Conservation (phyloP, 2,797 vertebrate genomes). For the Hydrophis major region DNA sequence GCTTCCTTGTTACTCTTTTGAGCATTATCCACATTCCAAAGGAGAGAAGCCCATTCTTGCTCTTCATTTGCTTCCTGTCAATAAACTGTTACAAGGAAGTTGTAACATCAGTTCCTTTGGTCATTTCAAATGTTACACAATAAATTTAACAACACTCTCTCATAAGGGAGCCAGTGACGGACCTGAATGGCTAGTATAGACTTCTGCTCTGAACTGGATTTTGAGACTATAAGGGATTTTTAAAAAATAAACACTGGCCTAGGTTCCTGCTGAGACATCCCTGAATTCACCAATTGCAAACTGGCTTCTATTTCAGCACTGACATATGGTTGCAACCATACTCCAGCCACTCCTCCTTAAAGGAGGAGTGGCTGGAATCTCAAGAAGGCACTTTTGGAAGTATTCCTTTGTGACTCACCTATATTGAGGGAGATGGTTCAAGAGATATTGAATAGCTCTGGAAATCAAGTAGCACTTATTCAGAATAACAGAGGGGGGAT, state of each 20-base stretch:
- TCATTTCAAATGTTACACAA: neutral
- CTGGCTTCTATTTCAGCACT: neutral
- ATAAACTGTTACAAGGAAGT: too few relatives aligned
- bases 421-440: neutral
- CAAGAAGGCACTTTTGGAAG: conserved; percentile 4
- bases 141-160: neutral
- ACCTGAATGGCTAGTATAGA: neutral
- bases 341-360: neutral
- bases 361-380: neutral
- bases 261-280: conserved; percentile 2
- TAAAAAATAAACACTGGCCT: neutral
- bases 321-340: conserved; percentile 12
- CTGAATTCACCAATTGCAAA: neutral
- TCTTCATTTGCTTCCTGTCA: neutral
- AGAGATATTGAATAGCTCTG: conserved; percentile 8
- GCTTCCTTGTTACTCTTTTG: neutral
- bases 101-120: neutral
- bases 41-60: neutral
- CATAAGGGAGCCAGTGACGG: neutral
- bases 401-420: neutral
- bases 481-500: neutral
- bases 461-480: neutral
- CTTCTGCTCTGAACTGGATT: neutral
- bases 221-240: neutral
- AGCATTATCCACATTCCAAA: neutral